These are phyloP conservation scores for Pimephales promelas DNA, from an alignment of 2,113 vertebrate genomes.

Conservation along the genomic window DNA sequence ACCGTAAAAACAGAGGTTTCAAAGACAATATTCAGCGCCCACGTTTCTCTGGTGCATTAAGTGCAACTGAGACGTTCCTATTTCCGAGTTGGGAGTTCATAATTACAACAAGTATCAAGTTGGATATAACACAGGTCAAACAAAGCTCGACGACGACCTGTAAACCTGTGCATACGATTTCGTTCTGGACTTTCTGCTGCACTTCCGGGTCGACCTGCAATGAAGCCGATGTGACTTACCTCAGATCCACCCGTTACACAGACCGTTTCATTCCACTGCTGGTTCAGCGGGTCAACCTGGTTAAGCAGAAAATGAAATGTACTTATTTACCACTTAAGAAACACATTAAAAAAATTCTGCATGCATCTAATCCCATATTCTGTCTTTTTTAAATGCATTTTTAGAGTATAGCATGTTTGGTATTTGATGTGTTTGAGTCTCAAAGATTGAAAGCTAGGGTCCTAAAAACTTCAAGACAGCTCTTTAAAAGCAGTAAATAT, in stretches of 20 bases:
- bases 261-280: not conserved
- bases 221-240: not conserved
- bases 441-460: not conserved
- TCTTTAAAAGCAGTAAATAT: not conserved
- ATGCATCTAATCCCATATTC: not conserved
- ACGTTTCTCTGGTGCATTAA: too few species aligned
- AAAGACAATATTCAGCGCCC: too few species aligned
- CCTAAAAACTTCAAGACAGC: not conserved
- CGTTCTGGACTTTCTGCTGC: not conserved
- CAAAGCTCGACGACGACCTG: not conserved
- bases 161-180: not conserved
- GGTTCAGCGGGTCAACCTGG: constrained; percentile 1
- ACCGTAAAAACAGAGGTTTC: too few species aligned
- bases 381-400: not conserved
- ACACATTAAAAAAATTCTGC: not conserved
- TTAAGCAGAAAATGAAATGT: not conserved
- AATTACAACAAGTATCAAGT: not conserved
- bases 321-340: not conserved
- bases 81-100: not conserved
- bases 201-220: not conserved
- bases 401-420: not conserved
- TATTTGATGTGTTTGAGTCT: constrained; percentile 1
- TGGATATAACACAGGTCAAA: not conserved
- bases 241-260: not conserved
- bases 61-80: not conserved